A percentile compares a stretch with the other conserved stretches of the same genome.
Conservation (phyloP, 2,888 invertebrate genomes). For the Acutogordius australiensis region DNA sequence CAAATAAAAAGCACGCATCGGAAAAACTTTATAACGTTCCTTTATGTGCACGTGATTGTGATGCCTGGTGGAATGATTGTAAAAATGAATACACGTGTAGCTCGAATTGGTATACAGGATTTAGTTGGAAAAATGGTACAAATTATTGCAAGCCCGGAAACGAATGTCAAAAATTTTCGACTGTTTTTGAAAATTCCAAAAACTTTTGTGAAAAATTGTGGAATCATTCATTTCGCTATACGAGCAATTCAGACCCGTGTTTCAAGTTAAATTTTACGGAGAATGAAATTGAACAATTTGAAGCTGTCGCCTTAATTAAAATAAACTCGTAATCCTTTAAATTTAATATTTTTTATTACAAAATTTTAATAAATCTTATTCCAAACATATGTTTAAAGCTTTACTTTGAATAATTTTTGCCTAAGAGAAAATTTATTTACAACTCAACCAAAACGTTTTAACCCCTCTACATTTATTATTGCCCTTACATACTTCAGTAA, state of each 20-base stretch:
- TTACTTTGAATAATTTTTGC: too few species aligned
- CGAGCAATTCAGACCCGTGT: background rate
- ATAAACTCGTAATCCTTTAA: too few species aligned
- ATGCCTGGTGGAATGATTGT: conserved; percentile 13
- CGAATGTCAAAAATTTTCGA: background rate
- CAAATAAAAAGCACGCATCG: background rate
- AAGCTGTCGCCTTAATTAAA: too few species aligned
- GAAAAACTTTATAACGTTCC: conserved; percentile 12
- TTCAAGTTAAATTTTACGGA: background rate
- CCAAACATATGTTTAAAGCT: too few species aligned
- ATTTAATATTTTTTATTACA: too few species aligned
- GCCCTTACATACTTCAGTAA: too few species aligned
- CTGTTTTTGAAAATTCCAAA: background rate
- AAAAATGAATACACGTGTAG: conserved; percentile 12
- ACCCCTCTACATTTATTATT: too few species aligned
- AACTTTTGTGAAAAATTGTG: conserved; percentile 13
- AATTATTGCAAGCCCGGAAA: background rate
- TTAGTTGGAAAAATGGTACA: conserved; percentile 11
- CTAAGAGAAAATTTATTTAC: too few species aligned
- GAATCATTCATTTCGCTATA: conserved; percentile 10
- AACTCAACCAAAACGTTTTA: too few species aligned
- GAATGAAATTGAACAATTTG: too few species aligned
- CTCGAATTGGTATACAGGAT: conserved; percentile 12
- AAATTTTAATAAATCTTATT: too few species aligned
- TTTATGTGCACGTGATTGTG: conserved; percentile 10